Evolutionary conservation across 2,888 invertebrate species (phyloP).

Genomic region (Deilephila elpenor): DNA sequence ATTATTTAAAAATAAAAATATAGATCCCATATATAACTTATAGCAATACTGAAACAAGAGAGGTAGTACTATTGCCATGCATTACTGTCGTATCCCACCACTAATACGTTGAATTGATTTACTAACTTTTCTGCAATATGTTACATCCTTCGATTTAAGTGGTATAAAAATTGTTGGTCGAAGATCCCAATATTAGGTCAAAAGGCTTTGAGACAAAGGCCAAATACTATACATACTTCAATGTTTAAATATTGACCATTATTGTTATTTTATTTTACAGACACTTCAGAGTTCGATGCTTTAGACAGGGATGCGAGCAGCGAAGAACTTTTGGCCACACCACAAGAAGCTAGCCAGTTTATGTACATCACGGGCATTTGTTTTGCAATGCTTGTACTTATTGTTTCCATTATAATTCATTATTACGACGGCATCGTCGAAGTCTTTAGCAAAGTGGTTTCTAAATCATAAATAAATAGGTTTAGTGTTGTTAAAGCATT

Average conservation of each 20-base stretch:
- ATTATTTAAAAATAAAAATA: too few relatives aligned
- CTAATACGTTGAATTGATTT: too few relatives aligned
- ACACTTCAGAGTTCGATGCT: constrained; percentile 79
- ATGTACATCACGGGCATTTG: constrained; percentile 86
- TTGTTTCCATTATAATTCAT: constrained; percentile 87
- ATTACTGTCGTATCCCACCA: too few relatives aligned
- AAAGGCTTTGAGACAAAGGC: not conserved
- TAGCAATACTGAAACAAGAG: too few relatives aligned
- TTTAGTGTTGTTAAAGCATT: constrained; percentile 12
- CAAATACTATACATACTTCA: not conserved
- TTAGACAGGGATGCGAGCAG: constrained; percentile 80
- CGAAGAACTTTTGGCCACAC: constrained; percentile 80
- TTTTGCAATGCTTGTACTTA: constrained; percentile 86
- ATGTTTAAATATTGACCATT: not conserved
- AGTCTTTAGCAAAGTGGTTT: constrained; percentile 60
- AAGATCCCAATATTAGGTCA: too few relatives aligned
- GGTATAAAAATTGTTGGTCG: too few relatives aligned
- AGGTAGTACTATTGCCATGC: too few relatives aligned
- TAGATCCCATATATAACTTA: too few relatives aligned
- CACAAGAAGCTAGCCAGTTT: constrained; percentile 85
- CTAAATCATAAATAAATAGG: constrained; percentile 50
- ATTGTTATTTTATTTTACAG: constrained; percentile 44
- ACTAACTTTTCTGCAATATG: too few relatives aligned
- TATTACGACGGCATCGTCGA: constrained; percentile 73
- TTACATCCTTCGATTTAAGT: too few relatives aligned